Percentiles rank a stretch among this genome's conserved stretches.
These are phyloP conservation scores for Grammomys dolichurus DNA, from an alignment of 2,113 vertebrate species.

Conservation along the genomic window DNA sequence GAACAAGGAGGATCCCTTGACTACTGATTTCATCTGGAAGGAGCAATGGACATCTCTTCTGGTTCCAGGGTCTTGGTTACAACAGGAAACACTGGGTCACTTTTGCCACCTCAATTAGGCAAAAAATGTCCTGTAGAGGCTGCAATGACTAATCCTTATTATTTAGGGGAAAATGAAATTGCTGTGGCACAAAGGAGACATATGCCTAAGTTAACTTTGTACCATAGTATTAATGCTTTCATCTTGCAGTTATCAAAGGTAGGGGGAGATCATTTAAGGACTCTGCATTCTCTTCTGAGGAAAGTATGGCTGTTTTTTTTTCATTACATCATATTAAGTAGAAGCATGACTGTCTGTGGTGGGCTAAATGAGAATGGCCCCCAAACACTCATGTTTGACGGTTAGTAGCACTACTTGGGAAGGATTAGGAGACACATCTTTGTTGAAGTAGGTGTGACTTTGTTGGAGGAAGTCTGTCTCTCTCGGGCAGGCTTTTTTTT, in stretches of 20 bases:
- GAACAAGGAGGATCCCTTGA: not conserved
- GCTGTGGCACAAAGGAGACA: not conserved
- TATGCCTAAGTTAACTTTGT: not conserved
- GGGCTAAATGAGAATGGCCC: not conserved
- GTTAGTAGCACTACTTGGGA: not conserved
- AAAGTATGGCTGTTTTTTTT: not conserved
- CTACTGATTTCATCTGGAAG: not conserved
- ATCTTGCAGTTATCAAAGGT: not conserved
- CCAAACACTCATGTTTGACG: not conserved
- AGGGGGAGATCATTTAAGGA: too few relatives aligned
- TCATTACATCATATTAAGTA: not conserved
- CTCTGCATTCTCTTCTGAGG: not conserved
- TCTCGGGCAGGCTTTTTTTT: not conserved
- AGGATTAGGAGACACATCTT: not conserved
- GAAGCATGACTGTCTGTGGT: conserved; percentile 30
- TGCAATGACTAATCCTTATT: not conserved
- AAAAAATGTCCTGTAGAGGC: not conserved
- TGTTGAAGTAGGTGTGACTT: not conserved
- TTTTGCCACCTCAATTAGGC: not conserved
- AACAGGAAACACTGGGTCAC: not conserved
- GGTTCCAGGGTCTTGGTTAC: not conserved
- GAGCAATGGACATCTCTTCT: not conserved
- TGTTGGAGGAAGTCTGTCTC: not conserved
- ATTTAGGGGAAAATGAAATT: not conserved
- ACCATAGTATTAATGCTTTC: not conserved